phyloP scores from a whole-genome alignment of 2,797 vertebrate species.

The Antrozous pallidus region DNA sequence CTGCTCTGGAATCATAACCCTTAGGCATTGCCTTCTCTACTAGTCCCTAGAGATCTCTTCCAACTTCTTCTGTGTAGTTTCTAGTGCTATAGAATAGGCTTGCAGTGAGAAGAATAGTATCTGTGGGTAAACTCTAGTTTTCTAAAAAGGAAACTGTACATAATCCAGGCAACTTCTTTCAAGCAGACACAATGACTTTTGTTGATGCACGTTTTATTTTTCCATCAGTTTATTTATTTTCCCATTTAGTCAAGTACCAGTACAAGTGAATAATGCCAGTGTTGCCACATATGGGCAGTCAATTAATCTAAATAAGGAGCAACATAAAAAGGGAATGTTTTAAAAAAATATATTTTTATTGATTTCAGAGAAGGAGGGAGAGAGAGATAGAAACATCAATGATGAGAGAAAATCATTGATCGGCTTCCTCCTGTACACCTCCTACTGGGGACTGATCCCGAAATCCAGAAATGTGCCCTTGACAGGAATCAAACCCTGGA shows the following conservation, averaged over 20 bases:
- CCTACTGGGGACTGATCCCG: no score
- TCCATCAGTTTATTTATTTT: slow-evolving; percentile 19
- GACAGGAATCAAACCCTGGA: no score
- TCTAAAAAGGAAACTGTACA: slow-evolving; percentile 48
- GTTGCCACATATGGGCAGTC: not conserved
- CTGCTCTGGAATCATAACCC: not conserved
- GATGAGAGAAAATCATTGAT: no score
- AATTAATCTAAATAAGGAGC: not conserved
- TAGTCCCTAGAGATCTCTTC: not conserved
- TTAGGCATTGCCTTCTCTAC: not conserved
- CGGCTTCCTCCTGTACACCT: no score
- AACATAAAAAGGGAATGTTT: not conserved
- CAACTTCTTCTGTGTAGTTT: slow-evolving; percentile 26
- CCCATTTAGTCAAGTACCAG: not conserved
- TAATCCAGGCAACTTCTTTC: slow-evolving; percentile 6
- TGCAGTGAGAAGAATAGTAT: not conserved
- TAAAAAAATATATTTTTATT: no score
- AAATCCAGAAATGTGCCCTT: no score
- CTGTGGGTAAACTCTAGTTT: slow-evolving; percentile 32
- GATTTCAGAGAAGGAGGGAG: no score
- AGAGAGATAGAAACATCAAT: no score
- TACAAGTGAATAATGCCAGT: slow-evolving; percentile 3
- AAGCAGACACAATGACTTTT: not conserved
- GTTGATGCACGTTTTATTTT: slow-evolving; percentile 45
- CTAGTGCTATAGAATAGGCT: slow-evolving; percentile 23